These are phyloP conservation scores for Scaptomyza flava DNA, from an alignment of 2,888 invertebrate species.

Conservation along the genomic window DNA sequence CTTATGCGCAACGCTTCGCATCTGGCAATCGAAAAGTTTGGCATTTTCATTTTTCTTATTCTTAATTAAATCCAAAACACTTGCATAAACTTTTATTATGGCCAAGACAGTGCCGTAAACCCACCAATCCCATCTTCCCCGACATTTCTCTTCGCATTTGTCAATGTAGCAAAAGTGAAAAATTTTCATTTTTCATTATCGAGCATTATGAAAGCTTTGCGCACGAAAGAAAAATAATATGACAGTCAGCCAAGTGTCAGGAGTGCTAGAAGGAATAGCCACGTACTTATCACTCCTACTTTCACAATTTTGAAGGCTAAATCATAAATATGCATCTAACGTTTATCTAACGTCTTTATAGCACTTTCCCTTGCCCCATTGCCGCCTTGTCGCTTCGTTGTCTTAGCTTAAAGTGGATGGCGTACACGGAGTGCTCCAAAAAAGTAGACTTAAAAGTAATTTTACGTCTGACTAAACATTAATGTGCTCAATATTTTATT, in stretches of 20 bases:
- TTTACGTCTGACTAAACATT: conserved; percentile 85
- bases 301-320: conserved; percentile 56
- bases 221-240: conserved; percentile 31
- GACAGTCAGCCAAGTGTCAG: conserved; percentile 56
- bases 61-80: conserved; percentile 82
- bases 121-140: not conserved
- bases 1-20: conserved; percentile 77
- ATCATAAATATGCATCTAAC: conserved; percentile 80
- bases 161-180: conserved; percentile 76
- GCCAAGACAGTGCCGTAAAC: conserved; percentile 24
- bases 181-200: conserved; percentile 81
- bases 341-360: conserved; percentile 78
- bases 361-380: conserved; percentile 21
- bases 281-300: conserved; percentile 31
- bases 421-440: conserved; percentile 1
- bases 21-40: conserved; percentile 82
- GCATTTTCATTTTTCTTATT: conserved; percentile 72
- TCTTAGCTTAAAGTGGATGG: conserved; percentile 71
- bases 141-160: conserved; percentile 56
- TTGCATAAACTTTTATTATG: conserved; percentile 81
- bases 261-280: conserved; percentile 31
- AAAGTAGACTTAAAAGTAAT: conserved; percentile 84
- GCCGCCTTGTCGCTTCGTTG: conserved; percentile 35
- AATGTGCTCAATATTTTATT: conserved; percentile 85
- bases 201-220: conserved; percentile 79